These are phyloP conservation scores for Stegodyphus dumicola DNA, from an alignment of 1,140 invertebrate genomes.

Conservation along the genomic window DNA sequence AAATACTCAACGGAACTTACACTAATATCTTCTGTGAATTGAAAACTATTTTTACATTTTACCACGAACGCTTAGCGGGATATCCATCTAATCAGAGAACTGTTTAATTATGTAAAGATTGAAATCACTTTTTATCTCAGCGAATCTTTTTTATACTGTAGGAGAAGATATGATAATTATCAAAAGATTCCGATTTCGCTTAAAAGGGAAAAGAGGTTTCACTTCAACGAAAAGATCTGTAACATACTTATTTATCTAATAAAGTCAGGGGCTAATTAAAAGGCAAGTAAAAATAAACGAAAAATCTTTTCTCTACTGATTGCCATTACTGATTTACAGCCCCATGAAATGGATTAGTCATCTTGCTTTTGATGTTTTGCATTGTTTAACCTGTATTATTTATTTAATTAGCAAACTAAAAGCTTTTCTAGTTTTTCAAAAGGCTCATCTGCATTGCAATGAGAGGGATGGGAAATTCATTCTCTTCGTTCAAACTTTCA, in stretches of 20 bases:
- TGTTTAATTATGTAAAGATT: constrained; percentile 57
- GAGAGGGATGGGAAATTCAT: neutral
- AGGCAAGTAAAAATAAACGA: constrained; percentile 6
- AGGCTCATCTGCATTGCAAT: no score
- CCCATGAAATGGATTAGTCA: constrained; percentile 32
- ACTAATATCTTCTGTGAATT: no score
- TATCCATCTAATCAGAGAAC: constrained; percentile 45
- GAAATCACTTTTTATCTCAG: constrained; percentile 11
- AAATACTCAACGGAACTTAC: no score
- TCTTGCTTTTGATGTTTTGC: constrained; percentile 28
- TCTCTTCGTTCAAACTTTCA: no score
- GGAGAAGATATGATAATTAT: constrained; percentile 42
- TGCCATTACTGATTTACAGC: constrained; percentile 54
- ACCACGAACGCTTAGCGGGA: neutral
- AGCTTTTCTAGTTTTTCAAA: neutral
- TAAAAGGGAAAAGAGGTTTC: constrained; percentile 11
- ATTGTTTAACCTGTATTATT: constrained; percentile 9
- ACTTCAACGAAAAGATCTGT: constrained; percentile 19
- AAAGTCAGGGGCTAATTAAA: constrained; percentile 48
- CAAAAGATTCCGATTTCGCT: constrained; percentile 31
- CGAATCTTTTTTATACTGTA: neutral
- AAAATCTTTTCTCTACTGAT: constrained; percentile 29
- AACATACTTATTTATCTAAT: constrained; percentile 50
- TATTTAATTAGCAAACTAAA: constrained; percentile 40
- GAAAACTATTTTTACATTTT: constrained; percentile 12